Conservation (phyloP, 2,797 vertebrate genomes). For the Odontamblyopus rebecca region DNA sequence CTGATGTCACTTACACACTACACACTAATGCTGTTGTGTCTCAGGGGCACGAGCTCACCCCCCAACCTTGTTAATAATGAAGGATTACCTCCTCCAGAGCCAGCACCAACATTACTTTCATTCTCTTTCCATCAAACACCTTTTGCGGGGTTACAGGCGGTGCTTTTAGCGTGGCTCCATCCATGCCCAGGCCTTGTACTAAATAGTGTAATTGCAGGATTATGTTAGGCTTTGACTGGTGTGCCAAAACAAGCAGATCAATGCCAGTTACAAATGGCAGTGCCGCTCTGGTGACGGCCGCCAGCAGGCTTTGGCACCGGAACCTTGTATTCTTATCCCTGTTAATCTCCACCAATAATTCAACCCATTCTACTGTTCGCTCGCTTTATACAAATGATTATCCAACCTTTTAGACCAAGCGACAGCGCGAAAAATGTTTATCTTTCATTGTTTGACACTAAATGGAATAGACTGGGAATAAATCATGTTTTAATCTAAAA, state of each 20-base stretch:
- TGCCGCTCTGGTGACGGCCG: background rate
- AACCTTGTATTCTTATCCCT: slow-evolving; percentile 1
- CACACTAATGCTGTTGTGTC: no score
- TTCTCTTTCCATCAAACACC: background rate
- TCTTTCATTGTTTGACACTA: background rate
- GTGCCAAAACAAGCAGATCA: slow-evolving; percentile 3
- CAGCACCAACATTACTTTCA: background rate
- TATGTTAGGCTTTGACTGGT: background rate
- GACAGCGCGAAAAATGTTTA: background rate
- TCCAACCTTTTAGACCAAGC: background rate
- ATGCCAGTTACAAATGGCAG: slow-evolving; percentile 13
- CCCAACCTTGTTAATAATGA: background rate
- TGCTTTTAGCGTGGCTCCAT: slow-evolving; percentile 1
- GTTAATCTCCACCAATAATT: slow-evolving; percentile 7
- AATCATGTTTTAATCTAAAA: background rate
- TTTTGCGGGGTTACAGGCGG: background rate
- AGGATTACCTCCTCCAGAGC: background rate
- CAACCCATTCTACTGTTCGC: background rate
- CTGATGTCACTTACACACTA: background rate
- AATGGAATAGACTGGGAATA: background rate
- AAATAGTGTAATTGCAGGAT: slow-evolving; percentile 6
- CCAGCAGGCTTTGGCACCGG: background rate
- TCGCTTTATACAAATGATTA: background rate
- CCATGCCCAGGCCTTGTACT: background rate
- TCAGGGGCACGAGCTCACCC: background rate